Conservation (phyloP, 1,140 invertebrate genomes). For the Anastrepha ludens region DNA sequence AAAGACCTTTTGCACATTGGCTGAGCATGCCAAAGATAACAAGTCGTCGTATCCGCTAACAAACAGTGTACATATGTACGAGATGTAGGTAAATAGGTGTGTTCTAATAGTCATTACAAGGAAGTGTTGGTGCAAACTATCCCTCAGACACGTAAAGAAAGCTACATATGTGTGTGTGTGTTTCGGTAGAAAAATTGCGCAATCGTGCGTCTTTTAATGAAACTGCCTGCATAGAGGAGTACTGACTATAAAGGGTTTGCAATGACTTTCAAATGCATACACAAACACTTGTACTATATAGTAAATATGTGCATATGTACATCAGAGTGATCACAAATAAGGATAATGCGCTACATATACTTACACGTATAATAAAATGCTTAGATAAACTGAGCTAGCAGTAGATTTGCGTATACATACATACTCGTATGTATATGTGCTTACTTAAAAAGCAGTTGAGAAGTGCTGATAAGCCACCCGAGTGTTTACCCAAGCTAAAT, state of each 20-base stretch:
- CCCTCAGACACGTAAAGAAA: neutral
- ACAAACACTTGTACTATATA: neutral
- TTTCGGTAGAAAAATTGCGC: neutral
- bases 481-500: neutral
- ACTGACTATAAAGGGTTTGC: too few relatives aligned
- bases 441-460: neutral
- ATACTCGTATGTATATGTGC: neutral
- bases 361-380: neutral
- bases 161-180: neutral
- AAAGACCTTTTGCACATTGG: neutral
- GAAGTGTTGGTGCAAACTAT: neutral
- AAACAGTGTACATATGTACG: neutral
- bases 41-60: neutral
- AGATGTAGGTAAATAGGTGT: neutral
- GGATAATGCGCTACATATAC: neutral
- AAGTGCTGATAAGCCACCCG: neutral
- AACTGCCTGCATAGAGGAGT: neutral
- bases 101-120: neutral
- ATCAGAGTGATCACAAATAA: neutral
- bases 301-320: neutral
- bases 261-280: neutral
- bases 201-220: neutral
- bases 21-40: slow-evolving; percentile 28
- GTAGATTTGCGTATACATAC: neutral
- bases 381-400: neutral